Conservation (phyloP, 2,888 invertebrate genomes). For the Neuroscelio doddi region DNA sequence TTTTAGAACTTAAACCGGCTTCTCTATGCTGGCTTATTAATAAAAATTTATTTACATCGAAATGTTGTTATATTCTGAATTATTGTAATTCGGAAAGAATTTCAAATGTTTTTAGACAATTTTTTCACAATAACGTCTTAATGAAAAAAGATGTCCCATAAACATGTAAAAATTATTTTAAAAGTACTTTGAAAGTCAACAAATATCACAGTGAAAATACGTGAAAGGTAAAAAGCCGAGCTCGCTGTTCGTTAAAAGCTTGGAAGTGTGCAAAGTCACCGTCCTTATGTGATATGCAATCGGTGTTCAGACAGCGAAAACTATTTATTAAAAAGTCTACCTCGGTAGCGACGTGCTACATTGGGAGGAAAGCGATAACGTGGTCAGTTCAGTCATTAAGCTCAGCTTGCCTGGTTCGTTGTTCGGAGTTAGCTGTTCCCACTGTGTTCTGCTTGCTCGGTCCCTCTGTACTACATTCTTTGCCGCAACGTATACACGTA, state of each 20-base stretch:
- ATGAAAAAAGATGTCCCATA: too few relatives aligned
- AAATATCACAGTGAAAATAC: too few relatives aligned
- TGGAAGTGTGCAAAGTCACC: background rate
- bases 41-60: too few relatives aligned
- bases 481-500: slow-evolving; percentile 27
- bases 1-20: too few relatives aligned
- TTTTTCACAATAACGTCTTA: too few relatives aligned
- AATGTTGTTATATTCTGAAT: too few relatives aligned
- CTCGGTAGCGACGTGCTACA: slow-evolving; percentile 64
- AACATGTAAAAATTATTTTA: too few relatives aligned
- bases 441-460: slow-evolving; percentile 28
- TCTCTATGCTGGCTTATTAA: too few relatives aligned
- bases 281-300: slow-evolving; percentile 23
- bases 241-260: background rate
- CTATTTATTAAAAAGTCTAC: slow-evolving; percentile 64
- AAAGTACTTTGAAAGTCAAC: too few relatives aligned
- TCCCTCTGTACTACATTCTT: slow-evolving; percentile 33
- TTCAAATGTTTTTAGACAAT: too few relatives aligned
- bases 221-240: too few relatives aligned
- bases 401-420: slow-evolving; percentile 35
- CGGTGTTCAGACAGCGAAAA: slow-evolving; percentile 49
- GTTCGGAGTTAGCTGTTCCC: slow-evolving; percentile 37
- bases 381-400: slow-evolving; percentile 65
- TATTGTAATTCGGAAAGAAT: too few relatives aligned
- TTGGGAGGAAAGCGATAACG: slow-evolving; percentile 71